phyloP scores from a whole-genome alignment of 2,797 vertebrate genomes.

The Loris lydekkerianus region DNA sequence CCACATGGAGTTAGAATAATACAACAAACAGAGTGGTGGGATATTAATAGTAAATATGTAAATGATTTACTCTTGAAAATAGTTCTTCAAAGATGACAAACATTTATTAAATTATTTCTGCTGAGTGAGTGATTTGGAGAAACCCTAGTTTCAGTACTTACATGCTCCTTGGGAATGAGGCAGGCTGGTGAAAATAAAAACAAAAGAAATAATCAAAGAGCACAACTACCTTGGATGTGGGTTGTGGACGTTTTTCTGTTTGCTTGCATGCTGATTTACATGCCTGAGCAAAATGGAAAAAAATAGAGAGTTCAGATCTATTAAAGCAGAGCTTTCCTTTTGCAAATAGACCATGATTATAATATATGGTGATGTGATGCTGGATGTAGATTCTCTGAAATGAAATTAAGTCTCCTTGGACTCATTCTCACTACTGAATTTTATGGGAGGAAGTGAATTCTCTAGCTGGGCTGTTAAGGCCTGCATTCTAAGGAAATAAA shows the following conservation, averaged over 20 bases:
- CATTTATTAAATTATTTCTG: conserved; percentile 42
- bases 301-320: not conserved
- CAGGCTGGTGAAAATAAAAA: conserved; percentile 24
- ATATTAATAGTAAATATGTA: conserved; percentile 51
- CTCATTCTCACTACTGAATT: conserved; percentile 56
- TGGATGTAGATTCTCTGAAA: conserved; percentile 45
- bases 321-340: conserved; percentile 15
- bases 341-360: conserved; percentile 51
- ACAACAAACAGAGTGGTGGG: not conserved
- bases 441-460: conserved; percentile 57
- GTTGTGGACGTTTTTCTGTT: conserved; percentile 17
- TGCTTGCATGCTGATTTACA: conserved; percentile 48
- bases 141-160: not conserved
- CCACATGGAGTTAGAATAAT: not conserved
- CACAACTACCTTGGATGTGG: not conserved
- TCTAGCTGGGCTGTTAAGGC: conserved; percentile 13
- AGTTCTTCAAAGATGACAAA: conserved; percentile 15
- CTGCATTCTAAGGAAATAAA: conserved; percentile 51
- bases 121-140: conserved; percentile 1
- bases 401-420: conserved; percentile 70
- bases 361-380: not conserved
- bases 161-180: conserved; percentile 23
- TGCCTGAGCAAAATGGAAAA: not conserved
- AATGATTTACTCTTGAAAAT: conserved; percentile 57
- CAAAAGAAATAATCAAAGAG: conserved; percentile 60